Evolutionary conservation across 2,888 invertebrate genomes (phyloP).

Genomic region (Aporophyla nigra): DNA sequence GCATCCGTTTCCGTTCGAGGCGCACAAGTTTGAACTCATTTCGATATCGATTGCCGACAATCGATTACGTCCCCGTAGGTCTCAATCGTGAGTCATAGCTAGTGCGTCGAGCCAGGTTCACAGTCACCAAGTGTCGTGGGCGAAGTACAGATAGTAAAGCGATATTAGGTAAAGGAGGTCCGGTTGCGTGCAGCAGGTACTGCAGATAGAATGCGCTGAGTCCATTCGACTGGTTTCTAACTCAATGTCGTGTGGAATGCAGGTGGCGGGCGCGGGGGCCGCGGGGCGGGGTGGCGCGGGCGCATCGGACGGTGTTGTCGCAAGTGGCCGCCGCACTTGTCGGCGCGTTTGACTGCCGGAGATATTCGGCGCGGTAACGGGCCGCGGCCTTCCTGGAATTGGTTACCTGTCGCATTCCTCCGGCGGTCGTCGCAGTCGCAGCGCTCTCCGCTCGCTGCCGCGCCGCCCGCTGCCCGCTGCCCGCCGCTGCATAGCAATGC

Average conservation of each 20-base stretch:
- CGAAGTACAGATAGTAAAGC: conserved; percentile 63
- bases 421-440: conserved; percentile 82
- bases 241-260: conserved; percentile 89
- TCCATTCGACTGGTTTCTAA: conserved; percentile 89
- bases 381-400: conserved; percentile 90
- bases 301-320: conserved; percentile 88
- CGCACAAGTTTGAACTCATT: conserved; percentile 55
- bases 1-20: conserved; percentile 60
- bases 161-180: conserved; percentile 70
- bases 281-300: conserved; percentile 74
- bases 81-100: conserved; percentile 54
- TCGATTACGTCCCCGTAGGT: conserved; percentile 58
- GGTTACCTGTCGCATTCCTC: conserved; percentile 91
- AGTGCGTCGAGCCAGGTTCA: conserved; percentile 43
- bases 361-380: conserved; percentile 91
- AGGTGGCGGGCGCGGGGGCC: conserved; percentile 72
- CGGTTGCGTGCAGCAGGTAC: conserved; percentile 68
- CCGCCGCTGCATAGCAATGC: conserved; percentile 78
- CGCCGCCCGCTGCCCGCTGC: conserved; percentile 66
- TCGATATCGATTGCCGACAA: conserved; percentile 53
- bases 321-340: conserved; percentile 90
- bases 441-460: conserved; percentile 67
- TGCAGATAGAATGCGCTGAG: conserved; percentile 84
- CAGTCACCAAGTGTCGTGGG: conserved; percentile 51
- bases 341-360: conserved; percentile 90